Evolutionary conservation across 30 jellyfish, hydroid and myxozoan species (phyloP).

Genomic region (Euphysa ruthae): DNA sequence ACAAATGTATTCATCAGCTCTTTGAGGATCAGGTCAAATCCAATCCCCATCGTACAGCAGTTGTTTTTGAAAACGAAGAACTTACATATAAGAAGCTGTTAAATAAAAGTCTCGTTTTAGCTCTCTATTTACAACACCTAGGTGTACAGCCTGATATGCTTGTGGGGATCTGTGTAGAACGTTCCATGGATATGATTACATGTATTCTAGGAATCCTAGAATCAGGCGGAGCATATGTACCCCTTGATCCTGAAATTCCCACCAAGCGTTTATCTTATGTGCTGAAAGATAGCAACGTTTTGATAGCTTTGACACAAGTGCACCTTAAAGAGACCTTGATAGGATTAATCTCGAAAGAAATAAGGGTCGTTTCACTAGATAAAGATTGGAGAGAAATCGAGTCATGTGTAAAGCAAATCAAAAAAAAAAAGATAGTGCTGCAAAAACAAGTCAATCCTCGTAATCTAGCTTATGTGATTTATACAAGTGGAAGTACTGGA

Average conservation of each 20-base stretch:
- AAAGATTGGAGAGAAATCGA: not conserved
- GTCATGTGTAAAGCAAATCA: not conserved
- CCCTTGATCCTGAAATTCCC: not conserved
- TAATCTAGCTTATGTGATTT: not conserved
- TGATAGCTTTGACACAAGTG: not conserved
- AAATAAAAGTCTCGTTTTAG: not conserved
- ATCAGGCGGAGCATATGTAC: not conserved
- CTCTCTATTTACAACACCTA: not conserved
- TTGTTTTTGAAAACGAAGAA: not conserved
- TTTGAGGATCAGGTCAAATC: not conserved
- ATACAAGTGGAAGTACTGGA: not conserved
- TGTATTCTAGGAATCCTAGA: not conserved
- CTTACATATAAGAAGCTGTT: not conserved
- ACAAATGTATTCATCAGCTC: no score
- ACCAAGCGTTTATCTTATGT: not conserved
- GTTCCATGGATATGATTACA: not conserved
- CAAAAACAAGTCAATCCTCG: not conserved
- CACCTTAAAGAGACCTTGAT: not conserved
- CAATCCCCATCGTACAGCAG: not conserved
- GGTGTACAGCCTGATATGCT: not conserved
- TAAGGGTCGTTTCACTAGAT: no score
- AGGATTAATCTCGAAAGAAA: not conserved
- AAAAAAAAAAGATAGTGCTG: no score
- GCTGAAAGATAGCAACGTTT: not conserved
- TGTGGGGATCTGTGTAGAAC: not conserved